Percentiles rank a stretch among this genome's conserved stretches.
phyloP scores from a whole-genome alignment of 2,888 invertebrate genomes.

The Parelbella ahira region DNA sequence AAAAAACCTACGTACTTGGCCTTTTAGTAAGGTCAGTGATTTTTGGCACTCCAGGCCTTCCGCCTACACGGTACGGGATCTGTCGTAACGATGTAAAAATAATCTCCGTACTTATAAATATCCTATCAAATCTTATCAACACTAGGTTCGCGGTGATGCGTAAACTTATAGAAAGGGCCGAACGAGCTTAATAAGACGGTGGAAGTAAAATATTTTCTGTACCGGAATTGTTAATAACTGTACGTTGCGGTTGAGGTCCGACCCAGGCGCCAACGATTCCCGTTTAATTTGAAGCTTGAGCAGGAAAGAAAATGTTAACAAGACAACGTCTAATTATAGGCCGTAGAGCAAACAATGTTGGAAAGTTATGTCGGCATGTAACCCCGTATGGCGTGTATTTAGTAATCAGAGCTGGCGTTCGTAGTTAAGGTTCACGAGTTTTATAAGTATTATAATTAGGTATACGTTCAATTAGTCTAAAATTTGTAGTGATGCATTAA shows the following conservation, averaged over 20 bases:
- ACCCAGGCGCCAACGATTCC: conserved; percentile 56
- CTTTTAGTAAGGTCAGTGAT: too few relatives aligned
- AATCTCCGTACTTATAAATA: too few relatives aligned
- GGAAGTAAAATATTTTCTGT: conserved; percentile 77
- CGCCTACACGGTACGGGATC: too few relatives aligned
- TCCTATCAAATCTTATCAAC: conserved; percentile 45
- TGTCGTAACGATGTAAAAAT: too few relatives aligned
- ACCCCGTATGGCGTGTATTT: conserved; percentile 59
- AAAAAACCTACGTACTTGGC: too few relatives aligned
- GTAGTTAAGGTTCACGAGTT: conserved; percentile 3
- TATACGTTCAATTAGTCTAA: too few relatives aligned
- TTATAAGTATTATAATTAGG: too few relatives aligned
- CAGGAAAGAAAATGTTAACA: conserved; percentile 67
- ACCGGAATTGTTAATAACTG: conserved; percentile 77
- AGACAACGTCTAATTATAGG: conserved; percentile 75
- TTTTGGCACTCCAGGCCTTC: too few relatives aligned
- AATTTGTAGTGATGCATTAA: too few relatives aligned
- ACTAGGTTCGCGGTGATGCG: conserved; percentile 41
- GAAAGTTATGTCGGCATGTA: conserved; percentile 51
- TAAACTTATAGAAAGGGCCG: conserved; percentile 61
- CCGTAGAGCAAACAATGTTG: conserved; percentile 69
- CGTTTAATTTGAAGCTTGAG: conserved; percentile 75
- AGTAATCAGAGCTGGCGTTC: conserved; percentile 37
- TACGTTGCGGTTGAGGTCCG: conserved; percentile 61
- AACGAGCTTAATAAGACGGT: conserved; percentile 76